phyloP scores from a whole-genome alignment of 2,888 invertebrate species.

The Cephalotes varians region DNA sequence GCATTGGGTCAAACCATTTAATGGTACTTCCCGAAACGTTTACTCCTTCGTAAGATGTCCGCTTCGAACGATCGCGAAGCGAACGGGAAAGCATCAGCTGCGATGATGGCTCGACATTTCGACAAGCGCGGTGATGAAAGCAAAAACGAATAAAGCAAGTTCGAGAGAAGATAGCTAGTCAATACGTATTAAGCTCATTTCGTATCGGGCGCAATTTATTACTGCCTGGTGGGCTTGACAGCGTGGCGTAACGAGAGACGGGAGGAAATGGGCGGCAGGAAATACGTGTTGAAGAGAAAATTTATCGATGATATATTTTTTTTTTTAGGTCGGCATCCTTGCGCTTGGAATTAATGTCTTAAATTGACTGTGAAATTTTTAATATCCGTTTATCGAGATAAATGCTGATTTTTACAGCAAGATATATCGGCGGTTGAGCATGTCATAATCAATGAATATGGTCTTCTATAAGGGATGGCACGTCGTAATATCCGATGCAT shows the following conservation, averaged over 20 bases:
- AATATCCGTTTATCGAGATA: conserved; percentile 38
- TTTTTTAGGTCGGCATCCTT: conserved; percentile 8
- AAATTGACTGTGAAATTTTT: conserved; percentile 37
- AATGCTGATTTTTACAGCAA: conserved; percentile 16
- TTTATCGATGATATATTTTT: conserved; percentile 44
- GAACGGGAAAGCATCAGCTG: conserved; percentile 54
- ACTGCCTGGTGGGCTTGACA: conserved; percentile 30
- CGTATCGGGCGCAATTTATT: conserved; percentile 39
- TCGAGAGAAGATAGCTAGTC: conserved; percentile 12
- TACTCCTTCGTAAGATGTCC: conserved; percentile 6
- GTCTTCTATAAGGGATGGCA: not conserved
- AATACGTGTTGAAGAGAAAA: conserved; percentile 31
- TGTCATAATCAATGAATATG: not conserved
- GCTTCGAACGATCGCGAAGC: conserved; percentile 23
- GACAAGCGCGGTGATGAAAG: not conserved
- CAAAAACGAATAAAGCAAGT: conserved; percentile 6
- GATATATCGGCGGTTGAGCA: not conserved
- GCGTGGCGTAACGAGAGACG: conserved; percentile 14
- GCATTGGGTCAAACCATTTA: conserved; percentile 67
- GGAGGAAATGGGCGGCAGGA: conserved; percentile 2
- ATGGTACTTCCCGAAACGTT: conserved; percentile 30
- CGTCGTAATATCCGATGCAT: not conserved
- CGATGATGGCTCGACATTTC: conserved; percentile 43
- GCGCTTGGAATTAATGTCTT: conserved; percentile 2
- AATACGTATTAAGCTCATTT: conserved; percentile 36